phyloP scores from a whole-genome alignment of 2,113 vertebrate genomes.

The Phainopepla nitens region DNA sequence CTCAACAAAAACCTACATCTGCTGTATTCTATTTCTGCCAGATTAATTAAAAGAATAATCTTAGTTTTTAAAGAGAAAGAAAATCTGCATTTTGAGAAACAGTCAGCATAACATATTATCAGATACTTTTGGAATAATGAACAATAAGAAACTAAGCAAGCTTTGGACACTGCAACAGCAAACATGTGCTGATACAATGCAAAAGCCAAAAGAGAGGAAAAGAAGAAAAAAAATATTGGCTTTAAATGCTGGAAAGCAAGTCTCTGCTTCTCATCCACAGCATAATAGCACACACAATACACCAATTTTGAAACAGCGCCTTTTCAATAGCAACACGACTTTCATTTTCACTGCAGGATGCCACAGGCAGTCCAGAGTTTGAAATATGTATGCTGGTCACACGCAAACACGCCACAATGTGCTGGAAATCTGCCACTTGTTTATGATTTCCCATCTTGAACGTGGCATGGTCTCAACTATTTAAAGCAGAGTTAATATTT shows the following conservation, averaged over 20 bases:
- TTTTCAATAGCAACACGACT: constrained; percentile 60
- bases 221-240: not conserved
- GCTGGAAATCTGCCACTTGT: constrained; percentile 49
- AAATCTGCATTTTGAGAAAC: constrained; percentile 36
- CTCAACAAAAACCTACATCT: constrained; percentile 36
- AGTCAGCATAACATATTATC: not conserved
- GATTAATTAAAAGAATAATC: constrained; percentile 32
- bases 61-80: not conserved
- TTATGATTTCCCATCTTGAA: constrained; percentile 23
- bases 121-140: not conserved
- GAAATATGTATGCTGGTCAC: constrained; percentile 69
- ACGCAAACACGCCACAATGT: constrained; percentile 49
- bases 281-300: constrained; percentile 9
- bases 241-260: constrained; percentile 42
- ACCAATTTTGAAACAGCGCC: constrained; percentile 10
- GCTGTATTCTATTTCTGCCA: constrained; percentile 32
- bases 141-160: constrained; percentile 9
- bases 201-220: not conserved
- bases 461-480: not conserved
- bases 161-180: constrained; percentile 24
- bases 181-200: not conserved
- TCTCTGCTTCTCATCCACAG: constrained; percentile 15
- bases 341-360: constrained; percentile 63
- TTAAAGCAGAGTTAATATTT: constrained; percentile 9
- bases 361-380: constrained; percentile 47